Evolutionary conservation across 2,888 invertebrate genomes (phyloP).

Genomic region (Idaea dimidiata): DNA sequence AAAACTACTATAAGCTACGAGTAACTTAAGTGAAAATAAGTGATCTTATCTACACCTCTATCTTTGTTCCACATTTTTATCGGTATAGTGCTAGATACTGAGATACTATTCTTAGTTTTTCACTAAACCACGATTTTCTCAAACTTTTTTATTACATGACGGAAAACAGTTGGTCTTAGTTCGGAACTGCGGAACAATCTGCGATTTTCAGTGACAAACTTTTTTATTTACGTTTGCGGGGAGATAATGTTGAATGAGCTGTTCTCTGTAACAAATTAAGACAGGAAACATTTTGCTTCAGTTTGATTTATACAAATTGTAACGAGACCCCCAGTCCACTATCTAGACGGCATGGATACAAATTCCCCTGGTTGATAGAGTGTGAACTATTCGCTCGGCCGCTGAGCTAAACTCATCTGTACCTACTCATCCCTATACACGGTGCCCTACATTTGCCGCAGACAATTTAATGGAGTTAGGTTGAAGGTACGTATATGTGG

Average conservation of each 20-base stretch:
- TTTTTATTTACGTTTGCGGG: neutral
- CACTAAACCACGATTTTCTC: neutral
- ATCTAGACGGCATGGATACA: neutral
- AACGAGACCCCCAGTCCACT: neutral
- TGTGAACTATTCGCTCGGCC: neutral
- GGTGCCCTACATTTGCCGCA: constrained; percentile 2
- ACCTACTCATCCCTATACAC: neutral
- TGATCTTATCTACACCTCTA: too few relatives aligned
- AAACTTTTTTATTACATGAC: neutral
- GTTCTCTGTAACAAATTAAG: neutral
- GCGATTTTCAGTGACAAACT: neutral
- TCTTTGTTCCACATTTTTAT: neutral
- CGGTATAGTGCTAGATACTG: neutral
- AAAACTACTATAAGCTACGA: too few relatives aligned
- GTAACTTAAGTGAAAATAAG: too few relatives aligned
- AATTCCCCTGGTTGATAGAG: neutral
- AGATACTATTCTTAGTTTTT: neutral
- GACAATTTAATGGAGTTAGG: neutral
- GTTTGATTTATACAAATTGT: neutral
- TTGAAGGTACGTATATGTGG: too few relatives aligned
- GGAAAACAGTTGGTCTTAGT: neutral
- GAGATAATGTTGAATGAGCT: neutral
- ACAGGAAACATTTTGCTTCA: neutral
- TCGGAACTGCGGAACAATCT: neutral
- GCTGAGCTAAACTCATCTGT: neutral